Evolutionary conservation across 2,797 vertebrate genomes (phyloP), one percentile per base, ranked within the genome.

Genomic region (Rallus crepitans): DNA sequence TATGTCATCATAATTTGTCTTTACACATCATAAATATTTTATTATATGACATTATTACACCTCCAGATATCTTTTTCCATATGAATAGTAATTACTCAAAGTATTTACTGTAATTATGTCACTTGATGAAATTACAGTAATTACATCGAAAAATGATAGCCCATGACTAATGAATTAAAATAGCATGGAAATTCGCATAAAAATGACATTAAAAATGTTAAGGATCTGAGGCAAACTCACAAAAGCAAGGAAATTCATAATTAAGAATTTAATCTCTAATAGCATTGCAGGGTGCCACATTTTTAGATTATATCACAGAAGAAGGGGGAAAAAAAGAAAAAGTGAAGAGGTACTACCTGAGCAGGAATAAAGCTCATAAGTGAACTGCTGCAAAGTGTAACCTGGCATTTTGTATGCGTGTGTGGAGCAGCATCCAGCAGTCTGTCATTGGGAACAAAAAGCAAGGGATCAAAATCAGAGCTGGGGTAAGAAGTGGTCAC

Each of bases 81-180:
- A 96, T 94, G 98, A 98, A 97, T 98, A 97, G 95, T 97, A 97
- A 98, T 98, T 98, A 97, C 97, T 98, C 97, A 96, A 98, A 98
- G 97, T 98, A 98, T 98, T 98, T 98, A 98, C 97, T 98, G 97
- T 97, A 98, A 98, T 98, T 97, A 98, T 98, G 98, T 98, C 98
- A 98, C 98, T 98, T 98, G 98, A 98, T 98, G 97, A 98, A 98
- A 98, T 98, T 98, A 98, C 96, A 97, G 98, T 98, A 98, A 98
- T 98, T 98, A 98, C 97, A 98, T 96, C 27, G 24, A 98, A 98
- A 98, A 98, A 98, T 98, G 97, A 98, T 98, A 98, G 98, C 82
- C 97, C 98, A 96, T 98, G 97, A 98, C 98, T 98, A 98, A 98
- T 98, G 97, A 98, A 97, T 98, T 98, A 98, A 98, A 98, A 98